These are phyloP conservation scores for Glossosoma conforme DNA, from an alignment of 1,140 invertebrate genomes.

Conservation along the genomic window DNA sequence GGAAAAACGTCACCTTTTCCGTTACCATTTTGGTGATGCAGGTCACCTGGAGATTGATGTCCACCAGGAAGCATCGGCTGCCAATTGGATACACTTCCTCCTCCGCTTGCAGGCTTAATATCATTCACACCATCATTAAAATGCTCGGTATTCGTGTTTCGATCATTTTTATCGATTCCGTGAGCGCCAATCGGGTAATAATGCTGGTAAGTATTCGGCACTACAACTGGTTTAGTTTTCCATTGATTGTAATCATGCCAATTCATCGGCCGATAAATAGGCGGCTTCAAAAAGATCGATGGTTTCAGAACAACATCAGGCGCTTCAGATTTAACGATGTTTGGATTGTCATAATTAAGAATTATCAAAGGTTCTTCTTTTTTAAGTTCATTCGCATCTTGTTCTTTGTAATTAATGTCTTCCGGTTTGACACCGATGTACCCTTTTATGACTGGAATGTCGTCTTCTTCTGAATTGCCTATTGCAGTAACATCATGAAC, in stretches of 20 bases:
- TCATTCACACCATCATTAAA: not conserved
- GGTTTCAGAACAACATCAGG: not conserved
- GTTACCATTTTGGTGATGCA: conserved; percentile 24
- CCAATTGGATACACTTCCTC: conserved; percentile 12
- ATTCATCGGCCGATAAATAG: conserved; percentile 12
- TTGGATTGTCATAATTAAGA: not conserved
- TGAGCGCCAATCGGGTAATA: too few relatives aligned
- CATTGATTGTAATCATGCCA: conserved; percentile 17
- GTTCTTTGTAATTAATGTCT: conserved; percentile 16
- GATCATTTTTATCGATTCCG: too few relatives aligned
- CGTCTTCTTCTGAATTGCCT: too few relatives aligned
- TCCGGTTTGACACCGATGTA: conserved; percentile 22
- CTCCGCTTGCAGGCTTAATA: not conserved
- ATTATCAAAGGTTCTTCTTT: conserved; percentile 10
- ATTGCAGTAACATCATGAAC: conserved; percentile 17
- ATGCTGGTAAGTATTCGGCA: too few relatives aligned
- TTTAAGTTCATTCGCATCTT: not conserved
- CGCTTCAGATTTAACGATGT: not conserved
- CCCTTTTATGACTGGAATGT: conserved; percentile 33
- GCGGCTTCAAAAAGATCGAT: conserved; percentile 12
- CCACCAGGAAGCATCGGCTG: conserved; percentile 9
- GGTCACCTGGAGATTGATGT: conserved; percentile 9
- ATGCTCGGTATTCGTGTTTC: not conserved
- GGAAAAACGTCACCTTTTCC: conserved; percentile 15
- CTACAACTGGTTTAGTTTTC: conserved; percentile 2